Percentiles rank a stretch among this genome's conserved stretches.
These are phyloP conservation scores for Battus philenor DNA, from an alignment of 1,140 invertebrate species.

Conservation along the genomic window DNA sequence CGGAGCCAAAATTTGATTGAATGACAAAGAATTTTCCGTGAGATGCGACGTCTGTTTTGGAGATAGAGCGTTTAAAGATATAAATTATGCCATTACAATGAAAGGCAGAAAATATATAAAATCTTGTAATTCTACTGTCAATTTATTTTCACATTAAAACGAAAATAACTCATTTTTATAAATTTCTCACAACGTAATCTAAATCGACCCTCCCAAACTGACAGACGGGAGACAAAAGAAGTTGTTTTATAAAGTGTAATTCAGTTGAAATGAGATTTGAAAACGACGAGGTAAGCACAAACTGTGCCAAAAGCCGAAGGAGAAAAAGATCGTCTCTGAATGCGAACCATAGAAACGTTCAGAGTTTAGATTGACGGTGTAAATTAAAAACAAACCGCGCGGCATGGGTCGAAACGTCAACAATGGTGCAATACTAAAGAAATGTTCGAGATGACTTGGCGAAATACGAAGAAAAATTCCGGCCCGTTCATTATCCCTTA, in stretches of 20 bases:
- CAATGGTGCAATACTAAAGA: conserved; percentile 16
- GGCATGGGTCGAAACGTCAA: conserved; percentile 6
- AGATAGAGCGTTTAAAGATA: no score
- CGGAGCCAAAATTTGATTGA: no score
- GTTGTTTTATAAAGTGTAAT: conserved; percentile 15
- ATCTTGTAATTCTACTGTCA: no score
- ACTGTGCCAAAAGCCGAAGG: conserved; percentile 10
- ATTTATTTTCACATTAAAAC: no score
- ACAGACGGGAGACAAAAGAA: conserved; percentile 14
- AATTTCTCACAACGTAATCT: background rate
- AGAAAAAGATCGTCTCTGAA: conserved; percentile 9
- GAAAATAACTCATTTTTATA: no score
- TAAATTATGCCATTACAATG: no score
- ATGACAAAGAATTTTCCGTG: no score
- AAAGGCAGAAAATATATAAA: no score
- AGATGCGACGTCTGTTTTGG: no score
- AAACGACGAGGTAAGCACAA: conserved; percentile 11
- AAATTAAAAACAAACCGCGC: conserved; percentile 21
- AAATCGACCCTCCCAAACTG: conserved; percentile 8
- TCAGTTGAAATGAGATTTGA: conserved; percentile 15
- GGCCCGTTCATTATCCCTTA: conserved; percentile 16
- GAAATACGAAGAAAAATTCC: conserved; percentile 13
- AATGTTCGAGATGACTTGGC: conserved; percentile 17
- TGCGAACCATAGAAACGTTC: conserved; percentile 2
- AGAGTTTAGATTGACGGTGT: conserved; percentile 2